Evolutionary conservation across 2,888 invertebrate genomes (phyloP).

Genomic region (Pycnomerus fuliginosus): DNA sequence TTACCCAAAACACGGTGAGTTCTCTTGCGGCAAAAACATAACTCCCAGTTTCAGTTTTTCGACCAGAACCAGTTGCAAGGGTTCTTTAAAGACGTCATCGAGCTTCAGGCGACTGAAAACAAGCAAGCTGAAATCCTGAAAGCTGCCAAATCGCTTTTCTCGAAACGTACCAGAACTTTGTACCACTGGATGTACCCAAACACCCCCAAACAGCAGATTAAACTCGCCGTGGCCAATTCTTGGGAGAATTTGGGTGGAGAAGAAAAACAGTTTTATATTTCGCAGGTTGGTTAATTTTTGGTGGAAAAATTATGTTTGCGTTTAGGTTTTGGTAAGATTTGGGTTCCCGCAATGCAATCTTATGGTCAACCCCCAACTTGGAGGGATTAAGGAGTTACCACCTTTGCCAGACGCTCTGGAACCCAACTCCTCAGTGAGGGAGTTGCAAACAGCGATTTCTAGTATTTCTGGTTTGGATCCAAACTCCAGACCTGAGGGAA

Average conservation of each 20-base stretch:
- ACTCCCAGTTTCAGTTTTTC: background rate
- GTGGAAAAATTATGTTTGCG: background rate
- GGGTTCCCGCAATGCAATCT: constrained; percentile 48
- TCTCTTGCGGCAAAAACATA: background rate
- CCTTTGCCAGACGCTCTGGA: constrained; percentile 24
- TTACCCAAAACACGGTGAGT: constrained; percentile 1
- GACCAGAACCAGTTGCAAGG: constrained; percentile 11
- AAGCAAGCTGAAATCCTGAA: constrained; percentile 47
- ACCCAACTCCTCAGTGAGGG: constrained; percentile 26
- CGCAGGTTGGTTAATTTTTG: constrained; percentile 43
- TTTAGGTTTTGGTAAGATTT: constrained; percentile 50
- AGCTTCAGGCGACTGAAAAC: constrained; percentile 23
- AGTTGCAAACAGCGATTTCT: constrained; percentile 38
- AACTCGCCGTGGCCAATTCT: constrained; percentile 47
- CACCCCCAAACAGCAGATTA: constrained; percentile 50
- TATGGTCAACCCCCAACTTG: constrained; percentile 53
- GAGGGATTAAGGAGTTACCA: constrained; percentile 41
- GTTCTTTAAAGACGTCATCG: constrained; percentile 24
- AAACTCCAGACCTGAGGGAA: constrained; percentile 10
- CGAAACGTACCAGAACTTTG: constrained; percentile 52
- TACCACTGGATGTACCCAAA: constrained; percentile 55
- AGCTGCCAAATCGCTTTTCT: constrained; percentile 53
- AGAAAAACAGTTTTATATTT: constrained; percentile 54
- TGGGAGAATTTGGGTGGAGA: constrained; percentile 50
- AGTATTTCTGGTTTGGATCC: constrained; percentile 25